A percentile compares a stretch with the other conserved stretches of the same genome.
Conservation (phyloP, 2,113 vertebrate species). For the Elanus axillaris region DNA sequence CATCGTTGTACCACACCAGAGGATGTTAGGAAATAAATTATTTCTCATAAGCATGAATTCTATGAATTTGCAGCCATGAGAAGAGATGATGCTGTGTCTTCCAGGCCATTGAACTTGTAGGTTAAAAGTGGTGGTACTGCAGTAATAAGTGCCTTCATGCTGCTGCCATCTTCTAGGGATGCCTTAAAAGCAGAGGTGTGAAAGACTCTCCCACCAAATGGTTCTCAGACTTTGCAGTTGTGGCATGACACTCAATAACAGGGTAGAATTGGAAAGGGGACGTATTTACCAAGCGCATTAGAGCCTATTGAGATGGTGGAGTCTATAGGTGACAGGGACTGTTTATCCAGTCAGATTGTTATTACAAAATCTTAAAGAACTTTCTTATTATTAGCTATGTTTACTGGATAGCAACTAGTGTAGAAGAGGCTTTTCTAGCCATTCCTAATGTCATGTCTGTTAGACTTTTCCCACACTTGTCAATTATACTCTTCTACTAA, state of each 20-base stretch:
- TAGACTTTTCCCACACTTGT: background rate
- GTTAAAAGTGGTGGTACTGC: background rate
- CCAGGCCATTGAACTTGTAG: background rate
- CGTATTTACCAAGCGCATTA: fast-evolving
- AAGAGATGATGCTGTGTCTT: background rate
- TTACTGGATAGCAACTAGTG: background rate
- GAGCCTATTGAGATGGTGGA: background rate
- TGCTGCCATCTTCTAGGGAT: background rate
- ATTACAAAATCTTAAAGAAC: background rate
- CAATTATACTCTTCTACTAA: background rate
- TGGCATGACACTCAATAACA: background rate
- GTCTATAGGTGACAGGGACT: background rate
- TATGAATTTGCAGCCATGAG: background rate
- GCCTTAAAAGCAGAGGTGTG: background rate
- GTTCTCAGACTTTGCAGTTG: background rate
- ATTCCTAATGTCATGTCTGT: background rate
- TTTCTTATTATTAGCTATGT: background rate
- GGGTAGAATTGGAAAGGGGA: background rate
- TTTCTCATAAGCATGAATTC: background rate
- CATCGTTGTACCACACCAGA: background rate
- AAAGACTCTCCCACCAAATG: background rate
- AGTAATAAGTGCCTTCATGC: background rate
- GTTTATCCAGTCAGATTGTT: background rate
- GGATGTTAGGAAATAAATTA: background rate
- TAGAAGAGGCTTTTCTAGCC: background rate